These are phyloP conservation scores for Myocastor coypus DNA, from an alignment of 2,113 vertebrate species.

Conservation along the genomic window DNA sequence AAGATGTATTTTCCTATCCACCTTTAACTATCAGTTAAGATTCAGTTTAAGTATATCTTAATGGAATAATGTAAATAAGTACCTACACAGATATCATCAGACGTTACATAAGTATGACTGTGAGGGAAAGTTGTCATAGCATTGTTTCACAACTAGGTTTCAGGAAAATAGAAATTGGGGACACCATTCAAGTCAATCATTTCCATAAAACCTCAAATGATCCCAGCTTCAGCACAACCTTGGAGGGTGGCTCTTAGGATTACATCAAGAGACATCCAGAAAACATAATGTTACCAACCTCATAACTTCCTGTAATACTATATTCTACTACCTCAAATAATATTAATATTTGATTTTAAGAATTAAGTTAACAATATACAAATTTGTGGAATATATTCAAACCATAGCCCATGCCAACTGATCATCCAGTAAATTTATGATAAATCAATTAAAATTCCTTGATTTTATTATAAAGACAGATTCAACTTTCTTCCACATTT, in stretches of 20 bases:
- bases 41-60: conserved; percentile 17
- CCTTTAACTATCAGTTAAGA: not conserved
- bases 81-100: not conserved
- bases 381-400: not conserved
- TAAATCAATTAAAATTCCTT: not conserved
- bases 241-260: not conserved
- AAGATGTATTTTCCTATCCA: not conserved
- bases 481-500: conserved; percentile 5
- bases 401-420: not conserved
- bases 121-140: not conserved
- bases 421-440: not conserved
- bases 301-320: not conserved
- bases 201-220: not conserved
- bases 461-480: not conserved
- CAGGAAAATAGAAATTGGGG: not conserved
- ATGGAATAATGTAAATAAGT: not conserved
- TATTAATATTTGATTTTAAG: not conserved
- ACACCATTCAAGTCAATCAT: not conserved
- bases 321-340: not conserved
- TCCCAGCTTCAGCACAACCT: not conserved
- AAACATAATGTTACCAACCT: not conserved
- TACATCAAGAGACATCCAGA: not conserved
- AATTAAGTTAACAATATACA: not conserved
- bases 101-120: not conserved
- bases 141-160: conserved; percentile 13